Evolutionary conservation across 1,140 invertebrate species (phyloP).

Genomic region (Paramacrobiotus metropolitanus): DNA sequence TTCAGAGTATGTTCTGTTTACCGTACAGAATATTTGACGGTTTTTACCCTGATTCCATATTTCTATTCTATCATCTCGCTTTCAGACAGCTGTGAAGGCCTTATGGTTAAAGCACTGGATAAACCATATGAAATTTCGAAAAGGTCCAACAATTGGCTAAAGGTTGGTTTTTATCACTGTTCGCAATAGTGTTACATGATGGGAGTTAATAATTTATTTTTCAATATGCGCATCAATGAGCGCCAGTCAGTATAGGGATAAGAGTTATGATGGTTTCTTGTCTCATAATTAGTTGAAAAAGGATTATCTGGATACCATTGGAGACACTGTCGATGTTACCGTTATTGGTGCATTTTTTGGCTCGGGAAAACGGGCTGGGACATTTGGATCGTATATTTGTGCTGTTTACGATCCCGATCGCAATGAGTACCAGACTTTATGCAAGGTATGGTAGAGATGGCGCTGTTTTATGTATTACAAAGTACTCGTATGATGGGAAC

Average conservation of each 20-base stretch:
- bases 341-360: conserved; percentile 86
- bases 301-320: conserved; percentile 34
- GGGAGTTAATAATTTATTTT: conserved; percentile 98
- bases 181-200: conserved; percentile 36
- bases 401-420: conserved; percentile 82
- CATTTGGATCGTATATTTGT: conserved; percentile 82
- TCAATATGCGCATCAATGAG: too few relatives aligned
- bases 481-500: too few relatives aligned
- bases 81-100: conserved; percentile 76
- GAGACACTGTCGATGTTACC: conserved; percentile 42
- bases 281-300: conserved; percentile 29
- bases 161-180: conserved; percentile 24
- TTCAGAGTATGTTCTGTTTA: conserved; percentile 40
- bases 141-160: conserved; percentile 85
- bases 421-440: conserved; percentile 79
- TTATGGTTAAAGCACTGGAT: conserved; percentile 93
- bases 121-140: conserved; percentile 92
- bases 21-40: too few relatives aligned
- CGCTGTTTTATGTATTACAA: too few relatives aligned
- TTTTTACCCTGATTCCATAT: too few relatives aligned
- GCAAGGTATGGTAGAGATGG: too few relatives aligned
- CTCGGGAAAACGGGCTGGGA: conserved; percentile 74
- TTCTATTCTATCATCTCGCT: conserved; percentile 9
- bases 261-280: conserved; percentile 56
- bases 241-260: too few relatives aligned